phyloP scores from a whole-genome alignment of 2,113 vertebrate genomes.

The Dromiciops gliroides region DNA sequence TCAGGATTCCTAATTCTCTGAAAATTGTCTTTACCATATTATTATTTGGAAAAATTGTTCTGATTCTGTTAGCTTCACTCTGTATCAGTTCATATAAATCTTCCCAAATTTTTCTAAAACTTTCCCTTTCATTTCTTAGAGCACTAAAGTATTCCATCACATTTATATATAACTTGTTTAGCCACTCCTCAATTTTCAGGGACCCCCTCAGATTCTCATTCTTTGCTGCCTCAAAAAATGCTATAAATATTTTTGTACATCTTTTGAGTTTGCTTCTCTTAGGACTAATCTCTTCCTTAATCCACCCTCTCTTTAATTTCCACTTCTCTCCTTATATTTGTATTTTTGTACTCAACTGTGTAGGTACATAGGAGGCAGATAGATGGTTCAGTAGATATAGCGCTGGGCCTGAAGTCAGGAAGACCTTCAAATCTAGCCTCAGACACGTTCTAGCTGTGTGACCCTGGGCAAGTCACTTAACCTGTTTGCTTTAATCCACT shows the following conservation, averaged over 20 bases:
- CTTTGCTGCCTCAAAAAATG: neutral
- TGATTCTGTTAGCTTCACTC: neutral
- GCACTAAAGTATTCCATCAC: neutral
- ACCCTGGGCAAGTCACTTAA: neutral
- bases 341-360: neutral
- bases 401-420: neutral
- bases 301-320: neutral
- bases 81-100: neutral
- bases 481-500: neutral
- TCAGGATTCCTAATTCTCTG: neutral
- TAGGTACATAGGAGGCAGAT: neutral
- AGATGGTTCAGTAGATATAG: neutral
- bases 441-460: neutral
- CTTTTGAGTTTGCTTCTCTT: neutral
- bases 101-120: neutral
- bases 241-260: neutral
- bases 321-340: neutral
- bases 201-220: neutral
- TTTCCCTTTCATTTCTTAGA: neutral
- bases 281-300: neutral
- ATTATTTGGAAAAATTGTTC: neutral
- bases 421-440: neutral
- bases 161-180: neutral
- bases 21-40: neutral
- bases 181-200: neutral